phyloP scores from a whole-genome alignment of 2,113 vertebrate genomes.

The Serranochromis macrocephalus region DNA sequence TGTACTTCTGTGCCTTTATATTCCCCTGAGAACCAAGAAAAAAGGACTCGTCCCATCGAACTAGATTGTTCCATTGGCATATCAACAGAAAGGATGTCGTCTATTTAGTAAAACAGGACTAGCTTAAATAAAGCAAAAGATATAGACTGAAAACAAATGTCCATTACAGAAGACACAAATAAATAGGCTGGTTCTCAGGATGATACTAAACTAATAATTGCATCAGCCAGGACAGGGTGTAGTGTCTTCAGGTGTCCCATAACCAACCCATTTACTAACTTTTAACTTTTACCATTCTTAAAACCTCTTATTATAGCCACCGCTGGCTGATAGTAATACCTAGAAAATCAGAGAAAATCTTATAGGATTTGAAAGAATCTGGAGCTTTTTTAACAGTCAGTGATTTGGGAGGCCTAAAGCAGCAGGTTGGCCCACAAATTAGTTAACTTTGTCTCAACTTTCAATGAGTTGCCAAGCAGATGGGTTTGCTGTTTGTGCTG shows the following conservation, averaged over 20 bases:
- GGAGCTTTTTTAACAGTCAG: no score
- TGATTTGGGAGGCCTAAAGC: neutral
- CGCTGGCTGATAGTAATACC: neutral
- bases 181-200: neutral
- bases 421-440: neutral
- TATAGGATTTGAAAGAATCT: neutral
- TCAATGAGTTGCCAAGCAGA: neutral
- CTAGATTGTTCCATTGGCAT: neutral
- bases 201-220: neutral
- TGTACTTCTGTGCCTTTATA: neutral
- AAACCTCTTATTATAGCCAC: neutral
- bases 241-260: rapidly evolving
- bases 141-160: rapidly evolving
- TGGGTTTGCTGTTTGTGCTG: neutral
- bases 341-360: neutral
- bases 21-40: neutral
- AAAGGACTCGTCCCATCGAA: rapidly evolving
- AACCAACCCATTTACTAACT: neutral
- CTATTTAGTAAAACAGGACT: neutral
- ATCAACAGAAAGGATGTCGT: neutral
- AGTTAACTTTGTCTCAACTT: neutral
- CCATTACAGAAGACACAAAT: neutral
- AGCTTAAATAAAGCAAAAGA: neutral
- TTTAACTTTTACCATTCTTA: neutral
- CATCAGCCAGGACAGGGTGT: neutral